Conservation (phyloP, 2,113 vertebrate species). For the Talpa occidentalis region DNA sequence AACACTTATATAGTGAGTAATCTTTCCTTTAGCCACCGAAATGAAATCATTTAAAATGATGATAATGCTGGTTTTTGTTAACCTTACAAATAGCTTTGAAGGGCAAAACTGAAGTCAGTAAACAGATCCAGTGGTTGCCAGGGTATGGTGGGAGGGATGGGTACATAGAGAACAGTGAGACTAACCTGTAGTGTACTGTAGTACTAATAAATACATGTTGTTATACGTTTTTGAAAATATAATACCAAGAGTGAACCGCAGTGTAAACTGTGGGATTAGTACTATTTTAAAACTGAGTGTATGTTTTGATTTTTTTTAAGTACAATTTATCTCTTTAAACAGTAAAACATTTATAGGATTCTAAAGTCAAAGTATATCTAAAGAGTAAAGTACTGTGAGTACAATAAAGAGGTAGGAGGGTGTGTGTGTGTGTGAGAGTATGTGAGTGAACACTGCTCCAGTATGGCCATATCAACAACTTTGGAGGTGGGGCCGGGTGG, state of each 20-base stretch:
- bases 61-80: background rate
- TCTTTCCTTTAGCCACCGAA: slow-evolving; percentile 1
- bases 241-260: background rate
- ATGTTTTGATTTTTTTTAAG: no score
- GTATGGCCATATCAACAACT: background rate
- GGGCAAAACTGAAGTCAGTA: background rate
- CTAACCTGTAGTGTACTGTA: background rate
- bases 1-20: slow-evolving; percentile 58
- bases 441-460: background rate
- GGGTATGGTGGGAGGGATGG: background rate
- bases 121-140: background rate
- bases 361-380: background rate
- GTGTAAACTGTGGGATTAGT: background rate
- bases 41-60: slow-evolving; percentile 37
- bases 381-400: background rate
- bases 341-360: no score
- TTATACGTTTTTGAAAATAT: background rate
- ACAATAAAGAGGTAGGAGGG: background rate
- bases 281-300: no score
- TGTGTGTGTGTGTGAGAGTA: background rate
- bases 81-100: slow-evolving; percentile 21
- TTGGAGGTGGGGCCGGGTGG: background rate
- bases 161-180: background rate
- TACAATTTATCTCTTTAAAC: no score
- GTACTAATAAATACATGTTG: background rate